These are phyloP conservation scores for Dasypus novemcinctus DNA, from an alignment of 2,113 vertebrate species.

Conservation along the genomic window DNA sequence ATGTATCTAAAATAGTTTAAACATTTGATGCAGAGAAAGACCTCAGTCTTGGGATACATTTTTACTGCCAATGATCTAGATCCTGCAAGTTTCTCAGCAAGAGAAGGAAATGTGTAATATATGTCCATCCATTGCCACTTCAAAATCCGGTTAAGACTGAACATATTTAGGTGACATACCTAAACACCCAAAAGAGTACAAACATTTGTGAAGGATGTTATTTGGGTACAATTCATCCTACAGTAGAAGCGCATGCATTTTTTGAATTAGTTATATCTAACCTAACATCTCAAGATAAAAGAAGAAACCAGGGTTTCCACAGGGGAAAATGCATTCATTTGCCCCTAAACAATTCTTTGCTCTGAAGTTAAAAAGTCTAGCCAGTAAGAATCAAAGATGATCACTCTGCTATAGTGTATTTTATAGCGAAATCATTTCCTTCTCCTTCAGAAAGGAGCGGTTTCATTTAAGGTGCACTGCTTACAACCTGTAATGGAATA, in stretches of 20 bases:
- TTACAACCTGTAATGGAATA: conserved; percentile 38
- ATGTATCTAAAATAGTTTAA: background rate
- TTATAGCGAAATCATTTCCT: conserved; percentile 64
- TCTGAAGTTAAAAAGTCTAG: conserved; percentile 55
- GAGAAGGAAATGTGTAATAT: background rate
- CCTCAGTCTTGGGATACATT: background rate
- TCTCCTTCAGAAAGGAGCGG: conserved; percentile 50
- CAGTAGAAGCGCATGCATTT: background rate
- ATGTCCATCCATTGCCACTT: background rate
- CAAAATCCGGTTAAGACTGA: background rate
- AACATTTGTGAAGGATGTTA: background rate
- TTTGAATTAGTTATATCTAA: background rate
- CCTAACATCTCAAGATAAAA: background rate
- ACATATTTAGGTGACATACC: background rate
- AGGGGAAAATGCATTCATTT: background rate
- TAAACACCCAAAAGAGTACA: background rate
- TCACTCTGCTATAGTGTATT: conserved; percentile 62
- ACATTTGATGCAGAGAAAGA: background rate
- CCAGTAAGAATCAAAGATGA: conserved; percentile 66
- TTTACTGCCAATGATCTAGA: background rate
- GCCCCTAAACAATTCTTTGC: background rate
- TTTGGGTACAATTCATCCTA: background rate
- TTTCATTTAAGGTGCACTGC: conserved; percentile 56
- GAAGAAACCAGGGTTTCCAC: background rate
- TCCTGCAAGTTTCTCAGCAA: background rate